Conservation (phyloP, 2,113 vertebrate genomes). For the Sinocyclocheilus anophthalmus region DNA sequence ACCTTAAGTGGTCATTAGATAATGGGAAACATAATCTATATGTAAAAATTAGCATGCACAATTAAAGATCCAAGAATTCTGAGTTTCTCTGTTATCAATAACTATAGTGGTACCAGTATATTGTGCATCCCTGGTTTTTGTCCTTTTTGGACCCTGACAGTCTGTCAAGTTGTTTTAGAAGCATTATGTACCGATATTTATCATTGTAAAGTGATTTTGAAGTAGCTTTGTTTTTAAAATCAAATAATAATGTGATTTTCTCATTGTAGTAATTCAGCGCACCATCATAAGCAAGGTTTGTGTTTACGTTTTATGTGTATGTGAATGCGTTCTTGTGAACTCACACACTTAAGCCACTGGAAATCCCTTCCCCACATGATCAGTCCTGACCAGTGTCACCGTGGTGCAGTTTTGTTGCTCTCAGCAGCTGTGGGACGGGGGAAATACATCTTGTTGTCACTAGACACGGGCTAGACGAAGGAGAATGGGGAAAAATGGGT, state of each 20-base stretch:
- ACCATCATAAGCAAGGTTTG: neutral
- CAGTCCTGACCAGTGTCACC: too few relatives aligned
- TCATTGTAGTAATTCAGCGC: neutral
- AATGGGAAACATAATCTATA: neutral
- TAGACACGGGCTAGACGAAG: neutral
- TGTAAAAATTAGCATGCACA: neutral
- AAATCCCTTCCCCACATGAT: neutral
- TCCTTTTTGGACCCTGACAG: neutral
- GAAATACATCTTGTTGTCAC: slow-evolving; percentile 39
- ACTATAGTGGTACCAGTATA: neutral
- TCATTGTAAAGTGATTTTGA: neutral
- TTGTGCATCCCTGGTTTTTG: neutral
- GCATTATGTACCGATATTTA: neutral
- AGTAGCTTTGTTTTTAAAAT: neutral
- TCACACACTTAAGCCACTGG: neutral
- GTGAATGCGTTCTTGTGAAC: neutral
- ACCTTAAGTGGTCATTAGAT: neutral
- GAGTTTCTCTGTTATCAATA: neutral
- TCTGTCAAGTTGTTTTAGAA: neutral
- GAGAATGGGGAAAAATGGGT: neutral
- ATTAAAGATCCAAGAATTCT: neutral
- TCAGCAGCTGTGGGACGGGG: neutral
- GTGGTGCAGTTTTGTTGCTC: neutral
- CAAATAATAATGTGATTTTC: neutral
- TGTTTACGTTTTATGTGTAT: neutral